Evolutionary conservation across 2,113 vertebrate genomes (phyloP).

Genomic region (Ellobius talpinus): DNA sequence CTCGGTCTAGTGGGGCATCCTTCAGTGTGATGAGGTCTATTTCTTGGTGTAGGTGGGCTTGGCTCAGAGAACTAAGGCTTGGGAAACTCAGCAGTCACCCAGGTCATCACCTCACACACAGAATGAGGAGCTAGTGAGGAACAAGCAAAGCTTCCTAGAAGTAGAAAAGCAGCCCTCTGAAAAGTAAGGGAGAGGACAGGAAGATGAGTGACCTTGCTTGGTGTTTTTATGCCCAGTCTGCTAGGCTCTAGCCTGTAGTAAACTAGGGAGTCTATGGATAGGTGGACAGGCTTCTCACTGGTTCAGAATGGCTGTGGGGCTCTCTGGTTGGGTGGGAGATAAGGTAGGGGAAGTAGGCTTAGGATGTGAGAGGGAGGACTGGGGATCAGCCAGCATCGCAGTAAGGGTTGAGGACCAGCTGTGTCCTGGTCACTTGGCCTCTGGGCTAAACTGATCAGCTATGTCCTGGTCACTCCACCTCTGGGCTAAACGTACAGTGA

Average conservation of each 20-base stretch:
- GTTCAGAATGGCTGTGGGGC: background rate
- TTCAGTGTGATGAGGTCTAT: background rate
- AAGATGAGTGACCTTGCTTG: background rate
- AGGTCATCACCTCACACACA: background rate
- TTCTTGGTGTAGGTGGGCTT: background rate
- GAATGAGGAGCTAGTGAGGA: background rate
- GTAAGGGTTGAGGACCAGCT: background rate
- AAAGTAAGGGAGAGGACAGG: background rate
- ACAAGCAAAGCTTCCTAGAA: background rate
- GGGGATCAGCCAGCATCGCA: background rate
- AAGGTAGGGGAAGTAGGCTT: background rate
- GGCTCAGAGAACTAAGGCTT: background rate
- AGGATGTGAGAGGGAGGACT: background rate
- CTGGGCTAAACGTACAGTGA: background rate
- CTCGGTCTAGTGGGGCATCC: rapidly evolving
- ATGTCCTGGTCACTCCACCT: background rate
- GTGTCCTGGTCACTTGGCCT: background rate
- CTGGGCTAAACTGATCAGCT: no score
- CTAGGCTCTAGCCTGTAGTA: background rate
- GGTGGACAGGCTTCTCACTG: background rate
- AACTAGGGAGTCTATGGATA: no score
- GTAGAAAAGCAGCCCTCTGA: background rate
- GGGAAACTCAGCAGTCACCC: background rate
- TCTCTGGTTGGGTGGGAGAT: background rate
- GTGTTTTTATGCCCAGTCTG: background rate